phyloP scores from a whole-genome alignment of 2,888 invertebrate genomes.

The Ceriagrion tenellum region DNA sequence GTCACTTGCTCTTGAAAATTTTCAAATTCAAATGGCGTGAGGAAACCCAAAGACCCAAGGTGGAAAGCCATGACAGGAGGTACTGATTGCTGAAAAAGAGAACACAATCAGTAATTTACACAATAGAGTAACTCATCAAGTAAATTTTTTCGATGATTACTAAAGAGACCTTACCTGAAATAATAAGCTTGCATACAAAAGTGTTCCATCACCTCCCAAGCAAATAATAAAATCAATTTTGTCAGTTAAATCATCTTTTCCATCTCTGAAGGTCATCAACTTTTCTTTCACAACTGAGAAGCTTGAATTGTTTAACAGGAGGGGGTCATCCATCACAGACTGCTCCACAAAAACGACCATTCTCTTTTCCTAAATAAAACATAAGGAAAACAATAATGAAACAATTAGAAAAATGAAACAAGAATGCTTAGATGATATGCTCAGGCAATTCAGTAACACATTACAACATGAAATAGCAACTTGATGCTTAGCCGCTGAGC shows the following conservation, averaged over 20 bases:
- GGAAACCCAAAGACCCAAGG: conserved; percentile 96
- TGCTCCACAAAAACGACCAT: conserved; percentile 98
- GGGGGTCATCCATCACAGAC: conserved; percentile 91
- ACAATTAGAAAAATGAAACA: no score
- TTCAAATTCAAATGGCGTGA: conserved; percentile 97
- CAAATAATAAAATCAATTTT: conserved; percentile 98
- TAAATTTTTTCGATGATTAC: neutral
- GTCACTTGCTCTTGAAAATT: conserved; percentile 96
- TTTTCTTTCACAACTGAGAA: conserved; percentile 89
- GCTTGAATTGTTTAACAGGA: conserved; percentile 86
- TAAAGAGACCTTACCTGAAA: conserved; percentile 82
- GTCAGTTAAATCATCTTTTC: conserved; percentile 96
- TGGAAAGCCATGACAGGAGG: conserved; percentile 99
- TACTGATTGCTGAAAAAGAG: conserved; percentile 89
- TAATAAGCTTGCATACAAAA: conserved; percentile 95
- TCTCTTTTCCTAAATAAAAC: conserved; percentile 88
- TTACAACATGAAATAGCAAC: no score
- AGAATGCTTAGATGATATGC: no score
- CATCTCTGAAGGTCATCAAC: conserved; percentile 91
- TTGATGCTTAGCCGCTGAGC: no score
- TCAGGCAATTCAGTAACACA: no score
- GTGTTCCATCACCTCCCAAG: conserved; percentile 97
- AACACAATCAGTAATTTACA: conserved; percentile 20
- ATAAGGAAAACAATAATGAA: neutral
- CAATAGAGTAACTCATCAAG: neutral